phyloP scores from a whole-genome alignment of 1,140 invertebrate species.

The Dolichoris vasculosae region DNA sequence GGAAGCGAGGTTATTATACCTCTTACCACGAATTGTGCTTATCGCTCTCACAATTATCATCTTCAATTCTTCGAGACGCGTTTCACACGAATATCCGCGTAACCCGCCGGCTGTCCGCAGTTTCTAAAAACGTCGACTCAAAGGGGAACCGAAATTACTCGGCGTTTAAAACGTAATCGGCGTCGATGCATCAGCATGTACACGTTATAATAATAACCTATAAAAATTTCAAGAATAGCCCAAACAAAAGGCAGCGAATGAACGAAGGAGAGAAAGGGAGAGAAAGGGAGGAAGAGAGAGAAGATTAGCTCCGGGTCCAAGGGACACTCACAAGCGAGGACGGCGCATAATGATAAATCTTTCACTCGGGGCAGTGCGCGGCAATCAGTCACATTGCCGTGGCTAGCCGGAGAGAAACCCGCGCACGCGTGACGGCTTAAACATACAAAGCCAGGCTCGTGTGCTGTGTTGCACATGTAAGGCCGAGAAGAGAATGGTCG shows the following conservation, averaged over 20 bases:
- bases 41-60: slow-evolving; percentile 36
- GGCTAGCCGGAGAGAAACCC: neutral
- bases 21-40: neutral
- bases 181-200: slow-evolving; percentile 4
- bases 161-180: slow-evolving; percentile 37
- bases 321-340: neutral
- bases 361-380: neutral
- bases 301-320: neutral
- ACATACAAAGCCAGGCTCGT: slow-evolving; percentile 33
- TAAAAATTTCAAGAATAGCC: slow-evolving; percentile 28
- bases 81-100: neutral
- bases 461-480: slow-evolving; percentile 6
- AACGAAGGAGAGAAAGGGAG: neutral
- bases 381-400: slow-evolving; percentile 39
- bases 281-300: too few relatives aligned
- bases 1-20: neutral
- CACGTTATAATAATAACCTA: neutral
- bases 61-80: neutral
- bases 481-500: neutral
- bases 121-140: neutral
- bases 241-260: neutral
- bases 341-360: slow-evolving; percentile 37
- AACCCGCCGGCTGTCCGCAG: too few relatives aligned
- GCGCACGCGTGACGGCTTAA: slow-evolving; percentile 37
- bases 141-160: slow-evolving; percentile 26